Conservation (phyloP, 2,797 vertebrate species). For the Sebastes paucispinis region DNA sequence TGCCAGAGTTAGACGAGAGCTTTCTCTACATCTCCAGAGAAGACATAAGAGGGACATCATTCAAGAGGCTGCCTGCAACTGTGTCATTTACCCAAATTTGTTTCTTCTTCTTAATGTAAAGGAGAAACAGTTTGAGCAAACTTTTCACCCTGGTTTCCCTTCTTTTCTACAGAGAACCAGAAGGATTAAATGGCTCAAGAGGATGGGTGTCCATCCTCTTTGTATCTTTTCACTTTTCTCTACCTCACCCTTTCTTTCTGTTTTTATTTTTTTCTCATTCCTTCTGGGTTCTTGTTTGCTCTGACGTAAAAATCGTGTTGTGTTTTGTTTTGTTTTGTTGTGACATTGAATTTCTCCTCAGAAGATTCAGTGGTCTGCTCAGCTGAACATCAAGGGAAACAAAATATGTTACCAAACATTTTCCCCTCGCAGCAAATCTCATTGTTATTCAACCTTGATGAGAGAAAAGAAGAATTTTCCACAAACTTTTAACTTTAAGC, state of each 20-base stretch:
- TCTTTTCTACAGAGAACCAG: slow-evolving; percentile 23
- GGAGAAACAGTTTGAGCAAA: slow-evolving; percentile 34
- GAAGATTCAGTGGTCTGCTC: slow-evolving; percentile 53
- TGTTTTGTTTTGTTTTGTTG: slow-evolving; percentile 46
- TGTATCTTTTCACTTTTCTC: background rate
- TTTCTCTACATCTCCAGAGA: slow-evolving; percentile 22
- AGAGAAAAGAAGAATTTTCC: slow-evolving; percentile 19
- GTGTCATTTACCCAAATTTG: background rate
- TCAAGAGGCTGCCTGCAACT: slow-evolving; percentile 13
- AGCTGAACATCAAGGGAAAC: slow-evolving; percentile 45
- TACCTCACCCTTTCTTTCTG: background rate
- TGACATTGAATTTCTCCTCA: slow-evolving; percentile 59
- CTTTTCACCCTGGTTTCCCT: slow-evolving; percentile 37
- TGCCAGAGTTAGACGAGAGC: slow-evolving; percentile 17
- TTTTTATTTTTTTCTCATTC: background rate
- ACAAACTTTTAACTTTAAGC: slow-evolving; percentile 32
- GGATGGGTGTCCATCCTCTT: slow-evolving; percentile 7
- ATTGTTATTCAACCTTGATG: slow-evolving; percentile 55
- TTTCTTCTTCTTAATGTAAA: background rate
- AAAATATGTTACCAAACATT: slow-evolving; percentile 31
- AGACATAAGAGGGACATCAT: slow-evolving; percentile 33
- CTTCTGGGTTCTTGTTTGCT: slow-evolving; percentile 24
- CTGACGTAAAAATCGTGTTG: slow-evolving; percentile 5
- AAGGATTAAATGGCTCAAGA: slow-evolving; percentile 30
- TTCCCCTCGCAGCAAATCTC: slow-evolving; percentile 31